Percentiles rank a stretch among this genome's conserved stretches.
Evolutionary conservation across 2,797 vertebrate species (phyloP).

Genomic region (Ispidina lecontei): DNA sequence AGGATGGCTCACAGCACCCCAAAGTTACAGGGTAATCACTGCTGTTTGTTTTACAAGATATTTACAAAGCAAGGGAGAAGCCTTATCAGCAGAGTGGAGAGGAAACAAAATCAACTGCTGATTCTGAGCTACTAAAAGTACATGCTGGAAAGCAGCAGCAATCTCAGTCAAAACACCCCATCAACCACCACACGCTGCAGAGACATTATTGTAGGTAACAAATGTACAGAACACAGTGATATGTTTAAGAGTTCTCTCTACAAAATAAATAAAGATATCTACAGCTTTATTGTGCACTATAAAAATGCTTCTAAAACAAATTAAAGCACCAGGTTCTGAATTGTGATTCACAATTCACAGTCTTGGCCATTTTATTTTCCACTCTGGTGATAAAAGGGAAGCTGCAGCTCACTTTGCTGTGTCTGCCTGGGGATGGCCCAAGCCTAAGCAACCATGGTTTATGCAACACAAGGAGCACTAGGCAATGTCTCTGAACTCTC

Average conservation of each 20-base stretch:
- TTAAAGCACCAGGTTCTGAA: neutral
- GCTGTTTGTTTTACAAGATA: neutral
- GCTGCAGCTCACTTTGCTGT: neutral
- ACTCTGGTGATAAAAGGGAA: neutral
- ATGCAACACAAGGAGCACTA: neutral
- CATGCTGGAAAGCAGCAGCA: neutral
- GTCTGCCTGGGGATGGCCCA: neutral
- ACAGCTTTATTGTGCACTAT: neutral
- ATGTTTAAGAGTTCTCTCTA: neutral
- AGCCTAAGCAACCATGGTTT: neutral
- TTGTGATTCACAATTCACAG: neutral
- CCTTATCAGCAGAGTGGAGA: neutral
- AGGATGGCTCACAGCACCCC: neutral
- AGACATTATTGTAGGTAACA: neutral
- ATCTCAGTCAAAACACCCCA: neutral
- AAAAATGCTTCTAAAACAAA: neutral
- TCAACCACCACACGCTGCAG: neutral
- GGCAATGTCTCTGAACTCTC: accelerated
- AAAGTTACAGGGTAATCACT: neutral
- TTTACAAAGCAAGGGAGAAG: neutral
- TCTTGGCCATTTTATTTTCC: neutral
- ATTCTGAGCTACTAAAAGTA: neutral
- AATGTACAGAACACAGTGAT: neutral
- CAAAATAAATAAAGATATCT: neutral
- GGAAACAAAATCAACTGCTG: neutral